These are phyloP conservation scores for Perccottus glenii DNA, from an alignment of 2,113 vertebrate species.

Conservation along the genomic window DNA sequence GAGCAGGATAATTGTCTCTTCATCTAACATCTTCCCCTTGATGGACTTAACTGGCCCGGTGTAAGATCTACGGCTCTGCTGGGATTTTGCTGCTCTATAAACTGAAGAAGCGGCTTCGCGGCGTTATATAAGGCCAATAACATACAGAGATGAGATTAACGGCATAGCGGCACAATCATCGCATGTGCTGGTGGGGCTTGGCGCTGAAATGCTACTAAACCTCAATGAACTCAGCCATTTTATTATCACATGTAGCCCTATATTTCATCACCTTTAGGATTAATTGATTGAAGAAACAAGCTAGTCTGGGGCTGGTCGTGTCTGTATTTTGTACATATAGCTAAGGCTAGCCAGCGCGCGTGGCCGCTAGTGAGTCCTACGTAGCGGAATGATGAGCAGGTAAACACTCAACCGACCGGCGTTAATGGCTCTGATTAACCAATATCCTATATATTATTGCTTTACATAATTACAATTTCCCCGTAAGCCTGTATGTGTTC, in stretches of 20 bases:
- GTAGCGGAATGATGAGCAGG: constrained; percentile 48
- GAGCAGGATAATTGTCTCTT: background rate
- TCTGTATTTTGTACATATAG: constrained; percentile 40
- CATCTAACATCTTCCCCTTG: background rate
- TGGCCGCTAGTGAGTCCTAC: constrained; percentile 39
- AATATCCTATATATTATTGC: constrained; percentile 1
- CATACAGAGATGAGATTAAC: constrained; percentile 46
- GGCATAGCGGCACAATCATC: constrained; percentile 29
- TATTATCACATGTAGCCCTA: background rate
- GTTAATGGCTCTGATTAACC: constrained; percentile 33
- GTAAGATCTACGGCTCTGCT: background rate
- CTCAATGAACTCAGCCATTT: background rate
- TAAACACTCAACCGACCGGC: constrained; percentile 22
- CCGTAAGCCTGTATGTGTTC: background rate
- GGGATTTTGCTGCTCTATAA: background rate
- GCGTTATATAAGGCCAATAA: constrained; percentile 64
- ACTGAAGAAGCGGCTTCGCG: constrained; percentile 12
- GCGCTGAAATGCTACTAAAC: background rate
- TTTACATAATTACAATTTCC: constrained; percentile 2
- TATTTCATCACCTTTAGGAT: background rate
- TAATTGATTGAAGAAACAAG: constrained; percentile 12
- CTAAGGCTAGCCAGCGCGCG: constrained; percentile 59
- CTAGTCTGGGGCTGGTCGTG: constrained; percentile 13
- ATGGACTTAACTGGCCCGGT: constrained; percentile 16
- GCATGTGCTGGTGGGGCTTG: constrained; percentile 32